These are phyloP conservation scores for Bombus confusus DNA, from an alignment of 1,140 invertebrate species.

Conservation along the genomic window DNA sequence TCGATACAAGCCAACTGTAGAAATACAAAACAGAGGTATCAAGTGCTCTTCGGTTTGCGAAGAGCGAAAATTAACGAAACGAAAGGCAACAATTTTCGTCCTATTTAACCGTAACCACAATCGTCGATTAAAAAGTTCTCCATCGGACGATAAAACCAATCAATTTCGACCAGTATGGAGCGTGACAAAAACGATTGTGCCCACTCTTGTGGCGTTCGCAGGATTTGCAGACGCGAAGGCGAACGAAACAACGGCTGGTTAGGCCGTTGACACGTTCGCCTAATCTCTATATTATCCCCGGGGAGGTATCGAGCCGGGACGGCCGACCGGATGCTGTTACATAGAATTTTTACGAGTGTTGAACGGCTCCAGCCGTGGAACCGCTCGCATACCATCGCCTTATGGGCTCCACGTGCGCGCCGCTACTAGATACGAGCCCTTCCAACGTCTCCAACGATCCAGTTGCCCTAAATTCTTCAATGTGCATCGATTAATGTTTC, in stretches of 20 bases:
- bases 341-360: constrained; percentile 68
- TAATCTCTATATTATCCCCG: constrained; percentile 75
- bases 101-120: neutral
- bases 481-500: neutral
- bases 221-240: constrained; percentile 15
- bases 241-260: constrained; percentile 32
- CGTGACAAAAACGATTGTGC: constrained; percentile 19
- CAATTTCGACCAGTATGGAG: neutral
- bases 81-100: neutral
- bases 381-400: constrained; percentile 56
- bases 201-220: neutral
- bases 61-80: neutral
- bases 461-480: neutral
- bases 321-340: constrained; percentile 74
- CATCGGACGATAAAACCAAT: neutral
- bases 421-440: constrained; percentile 26
- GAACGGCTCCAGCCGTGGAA: constrained; percentile 12
- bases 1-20: no score
- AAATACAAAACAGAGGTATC: no score
- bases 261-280: constrained; percentile 58
- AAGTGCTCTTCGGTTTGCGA: no score
- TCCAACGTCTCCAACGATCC: neutral
- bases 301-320: constrained; percentile 65
- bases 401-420: constrained; percentile 59
- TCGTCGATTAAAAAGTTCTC: neutral